Evolutionary conservation across 2,888 invertebrate genomes (phyloP), one percentile per base, ranked within the genome.

Genomic region (Candidula unifasciata): DNA sequence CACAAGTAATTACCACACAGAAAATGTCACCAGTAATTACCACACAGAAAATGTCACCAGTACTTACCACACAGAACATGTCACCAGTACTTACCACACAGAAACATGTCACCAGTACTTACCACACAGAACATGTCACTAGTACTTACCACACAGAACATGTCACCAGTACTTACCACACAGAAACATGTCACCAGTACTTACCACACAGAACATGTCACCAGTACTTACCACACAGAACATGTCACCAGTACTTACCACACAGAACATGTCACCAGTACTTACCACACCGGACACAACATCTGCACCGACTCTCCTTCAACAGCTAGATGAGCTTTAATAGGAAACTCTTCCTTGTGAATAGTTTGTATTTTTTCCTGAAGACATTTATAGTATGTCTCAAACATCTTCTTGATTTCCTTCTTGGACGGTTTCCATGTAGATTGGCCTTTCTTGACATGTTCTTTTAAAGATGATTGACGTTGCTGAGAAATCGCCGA

Each of bases 261-360:
- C 44, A 44, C 8, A 44, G 44, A 44, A 44, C 44, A 44, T 10
- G 13, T 54, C 30, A 54, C 30, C 2, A 54, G 30, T 21, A 8
- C 85, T 84, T 79, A 88, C 88, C 87, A 91, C 30, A 87, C 83
- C n/a, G 85, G 82, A 84, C 91, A 91, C 16, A 82, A 82, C 82
- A 92, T 73, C 64, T 86, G 86, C 16, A 91, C 87, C 5, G 81
- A 86, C 82, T 91, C 91, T 37, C 91, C 91, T 71, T 90, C 89
- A 57, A 91, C 80, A 10, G 88, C 88, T 33, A 92, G 73, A 21
- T 90, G 80, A 0, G 90, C 90, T 33, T 88, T 87, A 24, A 90
- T 89, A 8, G 88, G 81, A n/a, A 86, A 86, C 27, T 86, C 60
- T 35, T 87, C 78, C 21, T 79, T 73, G 10, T 64, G 82, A 18